phyloP scores from a whole-genome alignment of 1,140 invertebrate species.

The Fopius arisanus region DNA sequence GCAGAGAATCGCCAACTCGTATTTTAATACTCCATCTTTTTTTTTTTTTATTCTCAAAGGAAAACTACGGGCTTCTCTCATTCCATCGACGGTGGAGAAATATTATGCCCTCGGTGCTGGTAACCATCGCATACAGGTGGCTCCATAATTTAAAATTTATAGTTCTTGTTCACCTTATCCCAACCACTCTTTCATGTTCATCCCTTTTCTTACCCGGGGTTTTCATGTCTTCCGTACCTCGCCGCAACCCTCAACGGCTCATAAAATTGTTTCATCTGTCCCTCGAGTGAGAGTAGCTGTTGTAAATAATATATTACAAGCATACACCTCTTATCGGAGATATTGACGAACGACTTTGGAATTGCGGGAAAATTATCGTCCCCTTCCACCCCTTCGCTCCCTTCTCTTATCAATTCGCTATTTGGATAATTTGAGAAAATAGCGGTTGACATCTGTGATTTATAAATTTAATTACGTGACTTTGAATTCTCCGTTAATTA shows the following conservation, averaged over 20 bases:
- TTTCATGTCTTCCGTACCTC: no score
- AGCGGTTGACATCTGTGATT: no score
- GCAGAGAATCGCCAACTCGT: neutral
- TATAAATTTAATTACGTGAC: no score
- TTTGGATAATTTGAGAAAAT: no score
- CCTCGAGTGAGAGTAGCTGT: constrained; percentile 9
- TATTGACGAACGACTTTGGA: no score
- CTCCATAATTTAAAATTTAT: constrained; percentile 47
- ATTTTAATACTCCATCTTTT: neutral
- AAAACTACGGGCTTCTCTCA: neutral
- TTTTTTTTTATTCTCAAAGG: neutral
- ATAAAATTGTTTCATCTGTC: constrained; percentile 41
- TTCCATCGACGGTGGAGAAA: neutral
- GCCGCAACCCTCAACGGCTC: constrained; percentile 23
- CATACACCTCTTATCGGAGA: no score
- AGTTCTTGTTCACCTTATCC: constrained; percentile 32
- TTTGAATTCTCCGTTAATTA: no score
- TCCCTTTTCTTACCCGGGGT: neutral
- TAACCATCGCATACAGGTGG: constrained; percentile 30
- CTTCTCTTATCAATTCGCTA: no score
- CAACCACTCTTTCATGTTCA: constrained; percentile 12
- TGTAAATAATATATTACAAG: constrained; percentile 30
- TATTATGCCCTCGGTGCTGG: constrained; percentile 19
- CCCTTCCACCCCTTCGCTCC: no score
- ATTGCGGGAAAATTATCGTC: no score